Base-by-base conservation (phyloP, 2,797 vertebrate species). In the Arctocebus calabarensis region DNA sequence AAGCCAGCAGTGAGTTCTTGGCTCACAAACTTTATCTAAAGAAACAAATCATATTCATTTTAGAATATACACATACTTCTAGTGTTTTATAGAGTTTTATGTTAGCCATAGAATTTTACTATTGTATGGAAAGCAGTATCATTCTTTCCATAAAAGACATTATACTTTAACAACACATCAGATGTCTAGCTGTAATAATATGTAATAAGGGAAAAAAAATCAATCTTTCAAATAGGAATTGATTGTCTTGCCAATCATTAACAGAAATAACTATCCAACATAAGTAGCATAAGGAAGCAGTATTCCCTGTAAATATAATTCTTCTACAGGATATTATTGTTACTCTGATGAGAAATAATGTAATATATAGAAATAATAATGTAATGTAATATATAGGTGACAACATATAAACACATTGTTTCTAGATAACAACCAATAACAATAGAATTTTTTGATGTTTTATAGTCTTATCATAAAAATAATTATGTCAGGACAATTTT, bases 31-130 rank as follows among this genome's bases (percentile, higher is more conserved):
- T 85, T 96, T 92, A 48, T 84, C 34, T 74, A 10, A 90, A 84
- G 94, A 73, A 92, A 88, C 40, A 94, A 71, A 92, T 93, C 81
- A 73, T 83, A 79, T 90, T 95, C 55, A 57, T 95, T 84, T 94
- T 85, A 88, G 64, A 95, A 77, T 73, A 77, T 43, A 34, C 8
- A 37, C 27, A 43, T 74, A 55, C 20, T 71, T 84, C 34, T 62
- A 57, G 32, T 82, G 61, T 95, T 87, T 94, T 73, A 84, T 64
- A 81, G 57, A 57, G n/a, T 66, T 95, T 96, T 87, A 89, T 74
- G 68, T 78, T 93, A 87, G 22, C 20, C 40, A 45, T 88, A 88
- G 74, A 97, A 77, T 96, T 92, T 91, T 96, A 79, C 66, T 96
- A 3, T 90, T 92, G n/a, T 94, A 48, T 78, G 37, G 43, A 61